Percentiles rank a stretch among this genome's conserved stretches.
Evolutionary conservation across 2,113 vertebrate species (phyloP).

Genomic region (Carassius carassius): DNA sequence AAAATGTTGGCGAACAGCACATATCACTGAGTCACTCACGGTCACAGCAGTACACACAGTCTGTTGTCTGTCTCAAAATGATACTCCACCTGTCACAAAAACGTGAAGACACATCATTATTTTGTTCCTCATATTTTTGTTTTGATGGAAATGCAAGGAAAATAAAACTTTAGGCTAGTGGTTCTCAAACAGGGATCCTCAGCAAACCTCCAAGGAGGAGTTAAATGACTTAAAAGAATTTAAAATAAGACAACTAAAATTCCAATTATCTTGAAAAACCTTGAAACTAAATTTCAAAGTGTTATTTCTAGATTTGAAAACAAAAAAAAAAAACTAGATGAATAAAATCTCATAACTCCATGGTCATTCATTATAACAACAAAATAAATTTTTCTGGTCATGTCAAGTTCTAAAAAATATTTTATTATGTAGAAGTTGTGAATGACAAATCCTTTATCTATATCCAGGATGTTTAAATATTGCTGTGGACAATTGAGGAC

Average conservation of each 20-base stretch:
- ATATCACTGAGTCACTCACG: slow-evolving; percentile 8
- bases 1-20: neutral
- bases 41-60: neutral
- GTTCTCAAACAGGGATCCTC: neutral
- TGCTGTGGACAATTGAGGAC: neutral
- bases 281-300: neutral
- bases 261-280: no score
- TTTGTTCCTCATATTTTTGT: neutral
- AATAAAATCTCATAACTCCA: no score
- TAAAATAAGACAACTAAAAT: neutral
- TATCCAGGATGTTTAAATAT: neutral
- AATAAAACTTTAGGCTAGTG: no score
- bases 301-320: neutral
- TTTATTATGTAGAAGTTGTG: neutral
- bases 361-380: neutral
- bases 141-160: neutral
- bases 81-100: neutral
- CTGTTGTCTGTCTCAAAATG: neutral
- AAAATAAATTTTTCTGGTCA: neutral
- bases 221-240: neutral
- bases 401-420: neutral
- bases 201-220: neutral
- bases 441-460: neutral
- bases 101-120: neutral
- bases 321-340: no score